Conservation (phyloP, 2,888 invertebrate genomes). For the Dryocosmus kuriphilus region DNA sequence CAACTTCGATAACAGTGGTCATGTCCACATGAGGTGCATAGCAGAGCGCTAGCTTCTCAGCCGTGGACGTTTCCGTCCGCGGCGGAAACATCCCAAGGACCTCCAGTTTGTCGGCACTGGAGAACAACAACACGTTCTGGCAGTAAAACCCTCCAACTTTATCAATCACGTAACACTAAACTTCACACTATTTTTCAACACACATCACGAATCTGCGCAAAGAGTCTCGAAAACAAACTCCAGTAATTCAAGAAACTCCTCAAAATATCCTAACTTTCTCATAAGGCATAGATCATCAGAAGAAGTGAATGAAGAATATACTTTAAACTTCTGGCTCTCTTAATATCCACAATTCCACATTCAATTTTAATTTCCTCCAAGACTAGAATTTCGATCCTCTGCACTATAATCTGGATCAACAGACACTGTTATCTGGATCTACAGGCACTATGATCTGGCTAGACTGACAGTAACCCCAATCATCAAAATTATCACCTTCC, state of each 20-base stretch:
- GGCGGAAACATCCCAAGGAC: conserved; percentile 77
- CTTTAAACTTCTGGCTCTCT: neutral
- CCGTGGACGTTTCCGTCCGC: conserved; percentile 75
- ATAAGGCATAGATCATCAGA: neutral
- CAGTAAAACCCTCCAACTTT: conserved; percentile 55
- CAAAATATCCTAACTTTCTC: neutral
- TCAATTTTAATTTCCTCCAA: neutral
- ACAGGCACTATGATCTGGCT: neutral
- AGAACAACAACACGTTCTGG: conserved; percentile 12
- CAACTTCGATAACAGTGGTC: conserved; percentile 87
- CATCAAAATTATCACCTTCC: conserved; percentile 1
- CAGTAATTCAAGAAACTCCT: neutral
- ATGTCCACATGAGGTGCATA: conserved; percentile 85
- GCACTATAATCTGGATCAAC: conserved; percentile 7
- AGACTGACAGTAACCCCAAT: neutral
- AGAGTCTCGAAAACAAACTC: neutral
- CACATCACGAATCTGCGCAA: conserved; percentile 32
- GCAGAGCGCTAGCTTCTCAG: conserved; percentile 82
- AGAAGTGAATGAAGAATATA: neutral
- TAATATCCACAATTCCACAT: conserved; percentile 2
- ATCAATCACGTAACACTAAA: conserved; percentile 44
- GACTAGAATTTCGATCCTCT: neutral
- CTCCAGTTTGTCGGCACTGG: conserved; percentile 71
- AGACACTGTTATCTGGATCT: neutral
- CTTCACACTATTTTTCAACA: conserved; percentile 31